phyloP scores from a whole-genome alignment of 2,113 vertebrate genomes.

The Tichodroma muraria region DNA sequence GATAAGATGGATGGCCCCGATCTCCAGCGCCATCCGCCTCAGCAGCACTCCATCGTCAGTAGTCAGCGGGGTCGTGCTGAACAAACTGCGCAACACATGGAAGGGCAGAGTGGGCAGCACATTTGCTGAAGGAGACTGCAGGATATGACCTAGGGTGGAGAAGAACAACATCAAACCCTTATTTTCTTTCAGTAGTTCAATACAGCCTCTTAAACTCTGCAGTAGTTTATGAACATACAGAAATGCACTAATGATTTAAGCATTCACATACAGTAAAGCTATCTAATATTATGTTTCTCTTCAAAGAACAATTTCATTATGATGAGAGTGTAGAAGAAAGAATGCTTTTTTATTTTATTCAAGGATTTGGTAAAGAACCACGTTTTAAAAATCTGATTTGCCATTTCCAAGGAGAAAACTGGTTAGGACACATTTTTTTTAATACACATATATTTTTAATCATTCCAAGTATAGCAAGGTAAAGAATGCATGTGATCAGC shows the following conservation, averaged over 20 bases:
- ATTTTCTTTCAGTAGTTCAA: neutral
- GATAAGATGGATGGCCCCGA: slow-evolving; percentile 94
- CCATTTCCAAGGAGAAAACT: neutral
- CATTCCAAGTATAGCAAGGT: neutral
- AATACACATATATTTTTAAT: neutral
- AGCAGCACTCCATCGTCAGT: slow-evolving; percentile 95
- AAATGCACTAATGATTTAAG: neutral
- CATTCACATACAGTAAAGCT: neutral
- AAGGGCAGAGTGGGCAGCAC: slow-evolving; percentile 96
- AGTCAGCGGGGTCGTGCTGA: slow-evolving; percentile 90
- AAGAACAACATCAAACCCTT: neutral
- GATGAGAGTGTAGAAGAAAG: neutral
- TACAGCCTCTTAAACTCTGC: neutral
- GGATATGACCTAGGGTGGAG: slow-evolving; percentile 84
- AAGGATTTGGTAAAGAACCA: neutral
- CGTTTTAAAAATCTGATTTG: neutral
- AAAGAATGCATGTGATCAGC: neutral
- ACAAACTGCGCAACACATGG: slow-evolving; percentile 89
- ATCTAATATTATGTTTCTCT: neutral
- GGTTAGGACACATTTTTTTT: accelerated
- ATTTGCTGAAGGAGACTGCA: slow-evolving; percentile 95
- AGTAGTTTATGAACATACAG: neutral
- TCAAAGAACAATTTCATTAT: neutral
- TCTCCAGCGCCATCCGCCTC: slow-evolving; percentile 94
- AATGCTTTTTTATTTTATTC: neutral